These are phyloP conservation scores for Venusia cambrica DNA, from an alignment of 2,888 invertebrate genomes.

Conservation along the genomic window DNA sequence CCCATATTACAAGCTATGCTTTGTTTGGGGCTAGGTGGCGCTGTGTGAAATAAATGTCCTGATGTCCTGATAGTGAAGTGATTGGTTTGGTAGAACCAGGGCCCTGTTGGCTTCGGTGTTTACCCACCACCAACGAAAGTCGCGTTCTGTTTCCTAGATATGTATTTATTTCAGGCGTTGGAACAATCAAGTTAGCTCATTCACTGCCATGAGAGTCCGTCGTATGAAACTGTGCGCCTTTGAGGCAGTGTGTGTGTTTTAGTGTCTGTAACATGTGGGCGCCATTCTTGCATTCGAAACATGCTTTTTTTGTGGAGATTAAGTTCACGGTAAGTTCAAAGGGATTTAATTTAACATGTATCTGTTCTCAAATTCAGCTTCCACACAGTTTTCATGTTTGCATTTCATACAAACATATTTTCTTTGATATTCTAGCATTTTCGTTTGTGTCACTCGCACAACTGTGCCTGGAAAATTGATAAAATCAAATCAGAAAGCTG, in stretches of 20 bases:
- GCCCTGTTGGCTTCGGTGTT: too few species aligned
- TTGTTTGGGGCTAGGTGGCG: too few species aligned
- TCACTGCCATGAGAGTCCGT: too few species aligned
- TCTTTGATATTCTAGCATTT: slow-evolving; percentile 88
- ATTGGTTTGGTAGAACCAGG: too few species aligned
- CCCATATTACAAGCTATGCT: too few species aligned
- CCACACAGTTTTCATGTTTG: slow-evolving; percentile 82
- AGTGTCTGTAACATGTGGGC: slow-evolving; percentile 63
- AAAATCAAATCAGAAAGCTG: neutral
- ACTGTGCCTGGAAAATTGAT: slow-evolving; percentile 87
- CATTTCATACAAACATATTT: slow-evolving; percentile 90
- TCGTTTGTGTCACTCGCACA: slow-evolving; percentile 87
- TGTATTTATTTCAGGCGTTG: too few species aligned
- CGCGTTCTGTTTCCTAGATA: too few species aligned
- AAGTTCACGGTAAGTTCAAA: slow-evolving; percentile 71
- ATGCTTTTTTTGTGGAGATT: slow-evolving; percentile 74
- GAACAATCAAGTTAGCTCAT: too few species aligned
- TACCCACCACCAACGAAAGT: too few species aligned
- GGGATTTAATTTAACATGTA: slow-evolving; percentile 81
- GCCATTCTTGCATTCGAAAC: slow-evolving; percentile 76
- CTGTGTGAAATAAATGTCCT: too few species aligned
- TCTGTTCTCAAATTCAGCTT: slow-evolving; percentile 86
- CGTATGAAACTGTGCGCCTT: too few species aligned
- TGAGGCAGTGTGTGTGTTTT: neutral
- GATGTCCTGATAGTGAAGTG: too few species aligned